These are phyloP conservation scores for Apaloderma vittatum DNA, from an alignment of 2,113 vertebrate genomes.

Conservation along the genomic window DNA sequence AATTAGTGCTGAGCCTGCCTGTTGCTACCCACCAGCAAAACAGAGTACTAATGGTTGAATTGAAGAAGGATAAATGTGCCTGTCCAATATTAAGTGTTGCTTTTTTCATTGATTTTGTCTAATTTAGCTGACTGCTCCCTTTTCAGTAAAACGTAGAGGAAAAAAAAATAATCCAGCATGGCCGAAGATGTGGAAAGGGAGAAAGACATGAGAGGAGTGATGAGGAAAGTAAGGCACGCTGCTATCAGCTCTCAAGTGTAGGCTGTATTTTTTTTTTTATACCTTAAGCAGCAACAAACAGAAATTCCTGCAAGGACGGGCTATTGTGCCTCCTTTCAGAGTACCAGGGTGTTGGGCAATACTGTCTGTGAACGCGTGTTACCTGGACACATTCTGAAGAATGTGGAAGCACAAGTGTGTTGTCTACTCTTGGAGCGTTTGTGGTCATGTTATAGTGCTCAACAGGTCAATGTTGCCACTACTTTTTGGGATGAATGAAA, in stretches of 20 bases:
- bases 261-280: neutral
- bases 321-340: neutral
- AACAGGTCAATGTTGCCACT: neutral
- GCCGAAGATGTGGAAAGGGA: neutral
- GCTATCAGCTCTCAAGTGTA: neutral
- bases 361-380: too few relatives aligned
- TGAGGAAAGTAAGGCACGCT: neutral
- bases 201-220: neutral
- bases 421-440: neutral
- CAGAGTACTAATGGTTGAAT: neutral
- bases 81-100: conserved; percentile 6
- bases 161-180: neutral
- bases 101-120: conserved; percentile 38
- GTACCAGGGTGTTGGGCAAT: accelerated
- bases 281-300: neutral
- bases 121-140: conserved; percentile 11
- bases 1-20: conserved; percentile 55
- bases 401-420: neutral
- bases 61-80: conserved; percentile 25
- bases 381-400: accelerated
- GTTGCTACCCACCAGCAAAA: conserved; percentile 32
- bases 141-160: neutral
- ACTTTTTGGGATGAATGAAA: neutral
- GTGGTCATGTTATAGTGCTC: neutral
- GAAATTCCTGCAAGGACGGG: neutral